phyloP scores from a whole-genome alignment of 2,113 vertebrate species.

The Oryzias curvinotus region DNA sequence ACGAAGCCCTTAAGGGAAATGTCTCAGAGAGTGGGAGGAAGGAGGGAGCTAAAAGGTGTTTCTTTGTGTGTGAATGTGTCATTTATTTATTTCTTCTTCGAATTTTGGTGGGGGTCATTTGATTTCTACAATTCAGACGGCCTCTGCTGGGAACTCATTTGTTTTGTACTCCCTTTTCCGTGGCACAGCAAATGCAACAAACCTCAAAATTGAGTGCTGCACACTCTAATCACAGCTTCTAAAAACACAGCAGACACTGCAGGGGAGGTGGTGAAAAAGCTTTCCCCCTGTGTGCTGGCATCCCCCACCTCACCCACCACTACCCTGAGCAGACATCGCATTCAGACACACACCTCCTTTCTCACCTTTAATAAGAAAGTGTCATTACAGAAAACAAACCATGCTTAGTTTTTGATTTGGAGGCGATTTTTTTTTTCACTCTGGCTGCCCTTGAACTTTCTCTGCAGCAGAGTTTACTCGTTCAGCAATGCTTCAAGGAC shows the following conservation, averaged over 20 bases:
- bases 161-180: constrained; percentile 67
- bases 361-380: constrained; percentile 72
- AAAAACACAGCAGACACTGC: constrained; percentile 65
- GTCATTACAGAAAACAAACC: constrained; percentile 64
- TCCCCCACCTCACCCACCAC: constrained; percentile 13
- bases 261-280: constrained; percentile 32
- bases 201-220: constrained; percentile 70
- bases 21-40: constrained; percentile 57
- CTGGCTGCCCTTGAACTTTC: constrained; percentile 36
- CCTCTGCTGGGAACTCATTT: constrained; percentile 74
- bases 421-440: constrained; percentile 31
- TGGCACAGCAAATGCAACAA: constrained; percentile 55
- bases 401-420: constrained; percentile 45
- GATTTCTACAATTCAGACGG: constrained; percentile 76
- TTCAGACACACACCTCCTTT: constrained; percentile 57
- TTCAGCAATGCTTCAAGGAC: constrained; percentile 8
- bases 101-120: constrained; percentile 66
- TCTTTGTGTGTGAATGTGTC: constrained; percentile 53
- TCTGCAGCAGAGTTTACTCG: constrained; percentile 26
- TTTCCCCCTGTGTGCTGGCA: constrained; percentile 26
- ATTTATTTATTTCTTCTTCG: background rate
- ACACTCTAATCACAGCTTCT: constrained; percentile 77
- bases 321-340: constrained; percentile 43
- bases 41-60: constrained; percentile 37
- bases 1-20: constrained; percentile 57